Conservation (phyloP, 2,113 vertebrate species). For the Microcebus tavaratra region DNA sequence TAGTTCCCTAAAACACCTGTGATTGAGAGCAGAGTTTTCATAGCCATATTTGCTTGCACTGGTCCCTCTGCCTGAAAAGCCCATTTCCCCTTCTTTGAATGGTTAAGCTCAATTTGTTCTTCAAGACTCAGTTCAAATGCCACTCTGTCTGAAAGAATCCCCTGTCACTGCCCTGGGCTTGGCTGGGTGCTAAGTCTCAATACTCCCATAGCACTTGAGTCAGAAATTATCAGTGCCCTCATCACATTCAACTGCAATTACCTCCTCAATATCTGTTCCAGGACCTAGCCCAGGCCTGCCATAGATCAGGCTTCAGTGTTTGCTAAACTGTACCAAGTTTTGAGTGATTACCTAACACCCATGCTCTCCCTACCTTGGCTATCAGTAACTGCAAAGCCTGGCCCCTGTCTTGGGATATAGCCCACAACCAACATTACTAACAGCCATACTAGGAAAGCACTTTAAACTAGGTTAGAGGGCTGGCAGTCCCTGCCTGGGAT, state of each 20-base stretch:
- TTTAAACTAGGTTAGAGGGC: neutral
- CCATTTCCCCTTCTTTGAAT: neutral
- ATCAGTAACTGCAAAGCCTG: neutral
- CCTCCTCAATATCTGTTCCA: neutral
- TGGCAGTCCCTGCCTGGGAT: neutral
- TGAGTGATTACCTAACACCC: neutral
- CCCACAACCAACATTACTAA: neutral
- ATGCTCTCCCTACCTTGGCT: neutral
- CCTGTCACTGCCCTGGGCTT: neutral
- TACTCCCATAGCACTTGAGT: neutral
- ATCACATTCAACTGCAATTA: slow-evolving; percentile 3
- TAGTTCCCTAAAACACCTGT: neutral
- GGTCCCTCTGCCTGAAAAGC: neutral
- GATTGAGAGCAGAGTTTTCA: neutral
- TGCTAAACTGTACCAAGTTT: slow-evolving; percentile 15
- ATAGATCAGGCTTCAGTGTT: neutral
- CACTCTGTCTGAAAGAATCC: neutral
- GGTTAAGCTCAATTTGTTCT: neutral
- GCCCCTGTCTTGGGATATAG: neutral
- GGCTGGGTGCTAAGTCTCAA: neutral
- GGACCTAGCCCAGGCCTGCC: neutral
- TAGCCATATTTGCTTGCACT: neutral
- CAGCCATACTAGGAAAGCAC: neutral
- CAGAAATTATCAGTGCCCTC: slow-evolving; percentile 13
- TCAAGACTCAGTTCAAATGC: slow-evolving; percentile 8